Evolutionary conservation across 2,888 invertebrate species (phyloP).

Genomic region (Cinara cedri): DNA sequence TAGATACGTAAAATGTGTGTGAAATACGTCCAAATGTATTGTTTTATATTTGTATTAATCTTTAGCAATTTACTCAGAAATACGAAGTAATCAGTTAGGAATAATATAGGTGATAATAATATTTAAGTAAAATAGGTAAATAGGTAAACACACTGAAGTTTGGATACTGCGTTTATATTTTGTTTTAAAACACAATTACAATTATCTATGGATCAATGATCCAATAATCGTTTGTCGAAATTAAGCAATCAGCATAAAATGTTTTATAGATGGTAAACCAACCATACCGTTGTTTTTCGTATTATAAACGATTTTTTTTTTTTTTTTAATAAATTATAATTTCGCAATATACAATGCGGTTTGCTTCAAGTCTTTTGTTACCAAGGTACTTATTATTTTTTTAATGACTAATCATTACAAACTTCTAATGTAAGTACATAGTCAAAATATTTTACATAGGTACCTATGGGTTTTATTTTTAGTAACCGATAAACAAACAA

Average conservation of each 20-base stretch:
- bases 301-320: background rate
- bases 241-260: constrained; percentile 30
- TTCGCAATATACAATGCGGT: constrained; percentile 14
- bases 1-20: too few relatives aligned
- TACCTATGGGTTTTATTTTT: too few relatives aligned
- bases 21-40: too few relatives aligned
- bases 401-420: constrained; percentile 33
- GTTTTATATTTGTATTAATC: too few relatives aligned
- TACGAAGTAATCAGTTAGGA: background rate
- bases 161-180: too few relatives aligned
- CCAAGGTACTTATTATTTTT: too few relatives aligned
- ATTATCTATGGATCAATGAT: constrained; percentile 27
- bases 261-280: constrained; percentile 38
- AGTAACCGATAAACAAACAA: background rate
- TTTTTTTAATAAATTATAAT: background rate
- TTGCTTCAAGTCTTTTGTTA: background rate
- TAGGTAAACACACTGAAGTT: too few relatives aligned
- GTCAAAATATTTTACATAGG: background rate
- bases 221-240: constrained; percentile 1
- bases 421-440: background rate
- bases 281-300: constrained; percentile 2
- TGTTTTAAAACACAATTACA: background rate
- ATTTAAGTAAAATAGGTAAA: too few relatives aligned
- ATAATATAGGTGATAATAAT: constrained; percentile 12
- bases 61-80: background rate